phyloP scores from a whole-genome alignment of 1,140 invertebrate genomes.

The Pogonus chalceus region DNA sequence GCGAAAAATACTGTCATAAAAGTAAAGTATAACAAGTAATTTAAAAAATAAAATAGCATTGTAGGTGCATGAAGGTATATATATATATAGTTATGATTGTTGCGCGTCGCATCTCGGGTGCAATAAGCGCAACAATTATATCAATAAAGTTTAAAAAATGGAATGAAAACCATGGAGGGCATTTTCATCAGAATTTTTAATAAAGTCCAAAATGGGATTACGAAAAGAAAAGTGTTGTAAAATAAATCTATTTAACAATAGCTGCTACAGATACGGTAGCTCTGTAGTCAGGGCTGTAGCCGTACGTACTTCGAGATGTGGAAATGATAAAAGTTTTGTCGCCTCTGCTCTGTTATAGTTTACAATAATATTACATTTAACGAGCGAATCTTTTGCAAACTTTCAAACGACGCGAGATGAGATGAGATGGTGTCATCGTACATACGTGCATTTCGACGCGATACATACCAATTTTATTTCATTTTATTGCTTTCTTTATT shows the following conservation, averaged over 20 bases:
- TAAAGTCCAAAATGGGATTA: conserved; percentile 4
- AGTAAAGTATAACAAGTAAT: too few relatives aligned
- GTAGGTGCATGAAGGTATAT: too few relatives aligned
- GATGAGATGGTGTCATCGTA: too few relatives aligned
- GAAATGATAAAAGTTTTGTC: conserved; percentile 2
- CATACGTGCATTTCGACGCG: too few relatives aligned
- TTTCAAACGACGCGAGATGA: too few relatives aligned
- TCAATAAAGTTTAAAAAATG: conserved; percentile 4
- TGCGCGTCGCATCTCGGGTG: too few relatives aligned
- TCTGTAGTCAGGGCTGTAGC: too few relatives aligned
- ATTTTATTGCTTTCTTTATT: too few relatives aligned
- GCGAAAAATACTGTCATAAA: too few relatives aligned
- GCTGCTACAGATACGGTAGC: neutral
- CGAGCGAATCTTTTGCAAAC: neutral
- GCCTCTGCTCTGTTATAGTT: conserved; percentile 1
- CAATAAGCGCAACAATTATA: neutral
- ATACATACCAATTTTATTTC: too few relatives aligned
- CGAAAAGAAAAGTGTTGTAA: conserved; percentile 7
- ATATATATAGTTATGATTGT: too few relatives aligned
- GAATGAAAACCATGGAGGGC: neutral
- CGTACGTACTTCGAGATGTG: neutral
- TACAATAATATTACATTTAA: conserved; percentile 7
- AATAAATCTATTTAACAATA: conserved; percentile 8
- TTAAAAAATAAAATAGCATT: too few relatives aligned
- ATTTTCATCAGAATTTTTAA: conserved; percentile 8